These are phyloP conservation scores for Keiferia lycopersicella DNA, from an alignment of 2,888 invertebrate species.

Conservation along the genomic window DNA sequence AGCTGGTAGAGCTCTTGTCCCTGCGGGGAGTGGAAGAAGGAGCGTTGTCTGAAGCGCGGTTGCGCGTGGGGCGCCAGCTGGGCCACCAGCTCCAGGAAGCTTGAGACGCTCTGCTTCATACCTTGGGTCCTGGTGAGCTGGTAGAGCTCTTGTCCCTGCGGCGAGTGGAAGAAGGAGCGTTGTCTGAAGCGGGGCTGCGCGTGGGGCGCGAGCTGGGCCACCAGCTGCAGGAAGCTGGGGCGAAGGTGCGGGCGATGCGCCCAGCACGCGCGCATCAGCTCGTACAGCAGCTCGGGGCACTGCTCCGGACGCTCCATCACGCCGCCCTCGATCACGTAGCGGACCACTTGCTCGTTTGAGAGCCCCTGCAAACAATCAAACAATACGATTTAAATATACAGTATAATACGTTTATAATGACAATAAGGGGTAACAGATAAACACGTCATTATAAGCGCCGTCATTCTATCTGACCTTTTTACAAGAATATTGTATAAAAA, in stretches of 20 bases:
- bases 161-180: conserved; percentile 84
- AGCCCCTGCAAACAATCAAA: conserved; percentile 81
- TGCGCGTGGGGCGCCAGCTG: conserved; percentile 85
- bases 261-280: conserved; percentile 97
- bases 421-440: too few species aligned
- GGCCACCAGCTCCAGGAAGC: background rate
- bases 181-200: conserved; percentile 83
- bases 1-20: conserved; percentile 80
- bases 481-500: too few species aligned
- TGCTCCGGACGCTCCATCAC: conserved; percentile 98
- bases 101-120: background rate
- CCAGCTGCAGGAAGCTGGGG: conserved; percentile 92
- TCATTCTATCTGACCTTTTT: too few species aligned
- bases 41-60: conserved; percentile 78
- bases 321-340: conserved; percentile 94
- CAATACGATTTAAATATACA: too few species aligned
- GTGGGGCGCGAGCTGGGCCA: conserved; percentile 86
- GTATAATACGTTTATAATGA: too few species aligned
- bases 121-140: conserved; percentile 59
- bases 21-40: background rate
- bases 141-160: conserved; percentile 81
- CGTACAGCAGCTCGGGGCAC: conserved; percentile 95
- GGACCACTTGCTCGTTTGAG: conserved; percentile 95
- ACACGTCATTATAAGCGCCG: too few species aligned
- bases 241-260: conserved; percentile 88